Evolutionary conservation across 2,113 vertebrate genomes (phyloP).

Genomic region (Pavo muticus): DNA sequence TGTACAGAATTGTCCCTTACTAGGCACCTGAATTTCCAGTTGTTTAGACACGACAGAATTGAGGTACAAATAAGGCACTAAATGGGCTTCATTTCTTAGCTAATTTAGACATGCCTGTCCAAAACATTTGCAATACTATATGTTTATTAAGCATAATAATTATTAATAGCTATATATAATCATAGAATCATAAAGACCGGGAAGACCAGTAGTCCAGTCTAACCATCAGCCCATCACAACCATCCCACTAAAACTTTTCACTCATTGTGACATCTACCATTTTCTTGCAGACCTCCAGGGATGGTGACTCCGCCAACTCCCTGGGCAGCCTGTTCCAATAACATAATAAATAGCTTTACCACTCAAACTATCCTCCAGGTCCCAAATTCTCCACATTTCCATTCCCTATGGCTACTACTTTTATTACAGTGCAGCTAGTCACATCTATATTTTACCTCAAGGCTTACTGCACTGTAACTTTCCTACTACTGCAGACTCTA

Average conservation of each 20-base stretch:
- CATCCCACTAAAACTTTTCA: too few relatives aligned
- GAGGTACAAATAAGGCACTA: fast-evolving
- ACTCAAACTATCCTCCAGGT: not conserved
- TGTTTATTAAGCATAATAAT: not conserved
- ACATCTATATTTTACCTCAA: not conserved
- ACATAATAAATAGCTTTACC: not conserved
- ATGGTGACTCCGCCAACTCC: not conserved
- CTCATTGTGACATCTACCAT: too few relatives aligned
- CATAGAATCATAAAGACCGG: not conserved
- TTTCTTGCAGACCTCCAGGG: not conserved
- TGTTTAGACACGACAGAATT: not conserved
- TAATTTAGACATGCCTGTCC: not conserved
- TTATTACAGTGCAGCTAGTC: not conserved
- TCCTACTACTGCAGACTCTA: not conserved
- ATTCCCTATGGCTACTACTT: not conserved
- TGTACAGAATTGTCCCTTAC: not conserved
- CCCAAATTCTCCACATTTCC: not conserved
- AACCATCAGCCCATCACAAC: not conserved
- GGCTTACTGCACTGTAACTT: not conserved
- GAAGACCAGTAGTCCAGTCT: not conserved
- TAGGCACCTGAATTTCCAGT: not conserved
- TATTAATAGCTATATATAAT: not conserved
- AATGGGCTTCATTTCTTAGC: not conserved
- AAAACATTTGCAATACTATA: not conserved
- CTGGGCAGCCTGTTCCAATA: not conserved